Evolutionary conservation across 2,888 invertebrate genomes (phyloP), one percentile per base, ranked within the genome.

Genomic region (Congeria kusceri): DNA sequence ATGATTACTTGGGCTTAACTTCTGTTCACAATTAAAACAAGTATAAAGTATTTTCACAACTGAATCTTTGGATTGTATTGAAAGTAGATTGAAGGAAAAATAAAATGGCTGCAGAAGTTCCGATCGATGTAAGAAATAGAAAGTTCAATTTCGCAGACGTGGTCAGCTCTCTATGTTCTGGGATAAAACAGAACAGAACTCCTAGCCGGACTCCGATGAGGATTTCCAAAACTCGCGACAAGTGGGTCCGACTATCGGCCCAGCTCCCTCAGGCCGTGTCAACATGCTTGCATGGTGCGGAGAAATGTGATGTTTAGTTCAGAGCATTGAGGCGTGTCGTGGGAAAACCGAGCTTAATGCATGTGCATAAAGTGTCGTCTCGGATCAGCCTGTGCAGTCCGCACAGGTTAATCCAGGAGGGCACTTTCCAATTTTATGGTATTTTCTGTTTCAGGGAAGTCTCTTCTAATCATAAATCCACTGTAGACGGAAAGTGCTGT

Each of bases 181-280:
- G 69, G 56, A 49, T 68, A 2, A 27, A 44, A 46, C n/a, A 20
- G 4, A 23, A 29, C 25, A 39, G 39, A 47, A 25, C 18, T 64
- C 20, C 27, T 7, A 27, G 25, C 23, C 3, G 20, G 63, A 25
- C 32, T 1, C 58, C 11, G 23, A 20, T 28, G 7, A 67, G 57
- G 57, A 29, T 67, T 13, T 80, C 79, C 71, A 83, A 83, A 65
- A 77, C 71, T 15, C 65, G 62, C 11, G 77, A 77, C 32, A 83
- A 83, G 59, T 83, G 83, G 83, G 53, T 67, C 18, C 62, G 56
- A 56, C 53, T 83, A 1, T 53, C 80, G 15, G 63, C 77, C n/a
- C 67, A 74, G 46, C 57, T 83, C 7, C 83, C 83, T 3, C 77
- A 77, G 39, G 83, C 83, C 23, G 80, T 83, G 13, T 63, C 79